Evolutionary conservation across 2,113 vertebrate species (phyloP).

Genomic region (Cololabis saira): DNA sequence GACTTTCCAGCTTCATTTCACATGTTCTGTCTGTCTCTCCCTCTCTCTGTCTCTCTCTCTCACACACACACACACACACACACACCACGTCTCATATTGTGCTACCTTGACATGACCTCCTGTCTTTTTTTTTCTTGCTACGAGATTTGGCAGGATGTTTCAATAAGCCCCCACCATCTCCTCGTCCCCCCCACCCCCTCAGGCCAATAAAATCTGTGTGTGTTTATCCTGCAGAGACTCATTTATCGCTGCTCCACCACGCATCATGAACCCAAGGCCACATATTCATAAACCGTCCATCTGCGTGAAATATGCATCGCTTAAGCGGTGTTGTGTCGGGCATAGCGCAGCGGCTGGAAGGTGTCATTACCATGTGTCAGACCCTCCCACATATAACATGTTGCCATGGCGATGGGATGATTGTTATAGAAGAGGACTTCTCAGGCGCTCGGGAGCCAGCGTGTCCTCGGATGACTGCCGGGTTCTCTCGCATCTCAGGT

Average conservation of each 20-base stretch:
- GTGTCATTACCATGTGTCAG: constrained; percentile 66
- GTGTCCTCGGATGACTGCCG: constrained; percentile 32
- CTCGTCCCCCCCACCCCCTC: not conserved
- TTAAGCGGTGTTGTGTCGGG: constrained; percentile 42
- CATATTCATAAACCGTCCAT: constrained; percentile 72
- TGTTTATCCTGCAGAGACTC: constrained; percentile 52
- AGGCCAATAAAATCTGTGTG: constrained; percentile 40
- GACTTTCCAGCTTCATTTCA: no score
- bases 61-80: not conserved
- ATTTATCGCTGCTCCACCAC: constrained; percentile 45
- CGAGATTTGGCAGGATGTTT: constrained; percentile 1
- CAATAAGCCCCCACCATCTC: constrained; percentile 2
- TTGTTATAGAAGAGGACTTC: constrained; percentile 42
- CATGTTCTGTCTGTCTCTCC: no score
- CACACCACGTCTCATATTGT: not conserved
- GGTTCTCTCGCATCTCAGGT: constrained; percentile 18
- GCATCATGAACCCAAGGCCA: constrained; percentile 61
- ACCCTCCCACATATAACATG: constrained; percentile 48
- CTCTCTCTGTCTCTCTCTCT: not conserved
- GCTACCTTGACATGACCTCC: constrained; percentile 45
- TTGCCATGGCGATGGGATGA: constrained; percentile 50
- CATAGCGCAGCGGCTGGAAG: constrained; percentile 40
- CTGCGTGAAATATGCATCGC: constrained; percentile 71
- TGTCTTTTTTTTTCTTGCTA: constrained; percentile 9
- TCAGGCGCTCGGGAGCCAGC: constrained; percentile 4